These are phyloP conservation scores for Automeris io DNA, from an alignment of 2,888 invertebrate species.

Conservation along the genomic window DNA sequence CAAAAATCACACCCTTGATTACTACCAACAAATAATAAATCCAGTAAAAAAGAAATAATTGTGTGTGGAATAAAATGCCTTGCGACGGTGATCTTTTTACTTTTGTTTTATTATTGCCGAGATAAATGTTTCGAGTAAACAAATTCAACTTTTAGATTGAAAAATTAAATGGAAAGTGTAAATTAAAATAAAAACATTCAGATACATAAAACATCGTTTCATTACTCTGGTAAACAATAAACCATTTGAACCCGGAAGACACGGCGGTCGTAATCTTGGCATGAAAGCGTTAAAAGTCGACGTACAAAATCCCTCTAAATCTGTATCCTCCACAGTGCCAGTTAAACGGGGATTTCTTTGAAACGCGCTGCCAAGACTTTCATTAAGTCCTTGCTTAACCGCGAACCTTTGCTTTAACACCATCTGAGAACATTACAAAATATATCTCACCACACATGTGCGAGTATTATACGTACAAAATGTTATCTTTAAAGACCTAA, in stretches of 20 bases:
- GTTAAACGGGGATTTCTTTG: constrained; percentile 37
- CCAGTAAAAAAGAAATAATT: too few species aligned
- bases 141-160: neutral
- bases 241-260: constrained; percentile 24
- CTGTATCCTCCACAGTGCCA: constrained; percentile 31
- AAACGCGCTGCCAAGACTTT: constrained; percentile 44
- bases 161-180: neutral
- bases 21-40: too few species aligned
- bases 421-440: constrained; percentile 7
- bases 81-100: too few species aligned
- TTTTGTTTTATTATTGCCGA: too few species aligned
- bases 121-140: too few species aligned
- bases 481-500: neutral
- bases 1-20: too few species aligned
- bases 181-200: too few species aligned
- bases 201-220: constrained; percentile 8
- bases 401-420: constrained; percentile 8
- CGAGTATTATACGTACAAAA: neutral
- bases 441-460: constrained; percentile 4
- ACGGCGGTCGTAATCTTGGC: constrained; percentile 25
- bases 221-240: constrained; percentile 10
- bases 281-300: constrained; percentile 43
- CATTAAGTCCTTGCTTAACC: constrained; percentile 53
- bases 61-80: too few species aligned
- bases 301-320: constrained; percentile 44